Evolutionary conservation across 2,797 vertebrate species (phyloP), one percentile per base, ranked within the genome.

Genomic region (Trachops cirrhosus): DNA sequence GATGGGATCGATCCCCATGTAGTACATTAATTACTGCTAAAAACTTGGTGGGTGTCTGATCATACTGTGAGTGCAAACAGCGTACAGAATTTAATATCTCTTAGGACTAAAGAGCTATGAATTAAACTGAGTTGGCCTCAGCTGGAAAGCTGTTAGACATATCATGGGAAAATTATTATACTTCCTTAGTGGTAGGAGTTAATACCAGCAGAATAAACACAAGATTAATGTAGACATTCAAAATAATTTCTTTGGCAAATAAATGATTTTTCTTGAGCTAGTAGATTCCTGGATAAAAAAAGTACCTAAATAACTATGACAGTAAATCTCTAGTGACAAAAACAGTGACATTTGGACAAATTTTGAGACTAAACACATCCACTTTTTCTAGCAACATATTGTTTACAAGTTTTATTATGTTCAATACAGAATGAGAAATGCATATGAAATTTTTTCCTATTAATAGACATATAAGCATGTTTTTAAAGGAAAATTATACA

Each of bases 101-200:
- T 89, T 94, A 87, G 39, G 39, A 73, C 10, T 46, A 95, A 92
- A 96, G 73, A 95, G 32, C 83, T 95, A 93, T 68, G 62, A 95
- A 94, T 96, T 92, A 96, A 87, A 79, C 18, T 62, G 54, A 52
- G 62, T 82, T 96, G 74, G 52, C 18, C 79, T 95, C 88, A 94
- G 64, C 78, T 93, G 71, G 78, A 97, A 89, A 95, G n/a, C 26
- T 78, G 64, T 54, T 96, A 93, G 16, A 59, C 34, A 83, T 93
- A 44, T 57, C 0, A 0, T 57, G 37, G 54, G 19, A 67, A 96
- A 96, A 83, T 4, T 78, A 74, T 91, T 90, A 67, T 89, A 71
- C 62, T 96, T 75, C n/a, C 24, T 57, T 95, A 84, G 62, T 89
- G 78, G 70, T 26, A 86, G 50, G 24, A 95, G 93, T 95, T 95